Conservation (phyloP, 2,888 invertebrate genomes). For the Anticlea derivata region DNA sequence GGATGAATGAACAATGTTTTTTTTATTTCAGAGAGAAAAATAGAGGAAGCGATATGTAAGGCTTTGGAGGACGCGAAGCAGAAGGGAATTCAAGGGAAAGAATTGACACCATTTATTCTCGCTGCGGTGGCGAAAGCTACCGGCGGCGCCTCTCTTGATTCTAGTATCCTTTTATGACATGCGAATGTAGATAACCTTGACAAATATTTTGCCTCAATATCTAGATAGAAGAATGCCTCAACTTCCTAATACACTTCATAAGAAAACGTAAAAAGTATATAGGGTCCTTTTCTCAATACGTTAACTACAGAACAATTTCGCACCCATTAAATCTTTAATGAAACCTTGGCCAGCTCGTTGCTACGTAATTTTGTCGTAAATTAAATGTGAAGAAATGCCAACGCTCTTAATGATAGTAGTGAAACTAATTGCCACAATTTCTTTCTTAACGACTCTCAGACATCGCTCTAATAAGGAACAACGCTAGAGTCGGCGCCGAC, state of each 20-base stretch:
- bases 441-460: conserved; percentile 84
- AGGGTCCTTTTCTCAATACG: neutral
- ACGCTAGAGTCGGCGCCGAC: conserved; percentile 92
- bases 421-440: conserved; percentile 65
- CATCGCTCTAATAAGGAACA: conserved; percentile 96
- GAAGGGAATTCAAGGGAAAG: conserved; percentile 89
- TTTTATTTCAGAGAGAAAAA: conserved; percentile 70
- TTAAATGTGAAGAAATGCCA: conserved; percentile 58
- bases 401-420: conserved; percentile 58
- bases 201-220: neutral
- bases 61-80: conserved; percentile 86
- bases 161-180: conserved; percentile 89
- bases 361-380: conserved; percentile 56
- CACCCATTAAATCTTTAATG: conserved; percentile 56
- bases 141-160: conserved; percentile 89
- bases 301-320: conserved; percentile 43
- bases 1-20: conserved; percentile 1
- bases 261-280: conserved; percentile 2
- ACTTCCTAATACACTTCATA: conserved; percentile 5
- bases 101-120: conserved; percentile 96
- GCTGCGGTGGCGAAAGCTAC: conserved; percentile 91
- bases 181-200: neutral
- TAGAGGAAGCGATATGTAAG: conserved; percentile 87
- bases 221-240: neutral
- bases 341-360: conserved; percentile 44